Evolutionary conservation across 2,888 invertebrate species (phyloP), one percentile per base, ranked within the genome.

Genomic region (Ochropacha duplaris): DNA sequence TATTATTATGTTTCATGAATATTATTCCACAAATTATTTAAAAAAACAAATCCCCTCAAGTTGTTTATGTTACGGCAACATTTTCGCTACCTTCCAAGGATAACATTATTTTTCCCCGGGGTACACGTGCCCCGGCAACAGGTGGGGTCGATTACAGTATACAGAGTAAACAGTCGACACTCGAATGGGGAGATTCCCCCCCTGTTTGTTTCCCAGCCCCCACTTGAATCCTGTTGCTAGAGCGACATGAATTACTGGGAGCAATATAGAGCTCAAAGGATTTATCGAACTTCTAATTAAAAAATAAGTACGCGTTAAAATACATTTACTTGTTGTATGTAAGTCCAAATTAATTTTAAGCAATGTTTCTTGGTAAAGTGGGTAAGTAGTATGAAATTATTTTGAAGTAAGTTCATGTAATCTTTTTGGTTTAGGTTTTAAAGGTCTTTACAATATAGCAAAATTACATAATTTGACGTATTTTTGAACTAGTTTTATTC

Each of bases 61-160:
- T 34, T 36, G 36, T 34, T 39, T 39, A 16, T 39, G 16, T 65
- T 59, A 65, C 49, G 57, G 49, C 16, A 56, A 57, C 28, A 54
- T 55, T 54, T 56, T 54, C 59, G 60, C 63, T 59, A 63, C 56
- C 60, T 63, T 36, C 36, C 57, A 62, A 55, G 57, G 51, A 50
- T 58, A 60, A 57, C 62, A 67, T 64, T 58, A 57, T 54, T 57
- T n/a, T 49, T 61, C 65, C 65, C 64, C 57, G 54, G 36, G 34
- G 16, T 57, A 22, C 56, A 54, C 49, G 58, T 55, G 61, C 19
- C 59, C 63, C 60, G 58, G 66, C 64, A 68, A 69, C 69, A 59
- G 58, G 70, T 65, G 54, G 58, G 36, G 44, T 44, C 44, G 44
- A 44, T 44, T 44, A 44, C 44, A 44, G 19, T 19, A 19, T 44